phyloP scores from a whole-genome alignment of 2,113 vertebrate genomes.

The Albula goreensis region DNA sequence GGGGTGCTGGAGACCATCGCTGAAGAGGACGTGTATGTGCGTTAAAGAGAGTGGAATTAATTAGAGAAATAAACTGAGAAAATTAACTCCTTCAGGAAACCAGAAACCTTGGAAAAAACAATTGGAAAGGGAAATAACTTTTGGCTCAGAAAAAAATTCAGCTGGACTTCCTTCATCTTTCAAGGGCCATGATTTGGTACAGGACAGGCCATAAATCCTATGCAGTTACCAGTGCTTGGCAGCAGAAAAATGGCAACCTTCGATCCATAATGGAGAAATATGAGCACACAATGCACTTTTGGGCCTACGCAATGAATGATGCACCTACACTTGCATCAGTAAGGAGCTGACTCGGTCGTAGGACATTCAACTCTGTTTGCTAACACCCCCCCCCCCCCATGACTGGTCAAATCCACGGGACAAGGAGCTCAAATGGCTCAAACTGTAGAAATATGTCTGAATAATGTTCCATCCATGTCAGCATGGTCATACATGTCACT shows the following conservation, averaged over 20 bases:
- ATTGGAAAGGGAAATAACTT: background rate
- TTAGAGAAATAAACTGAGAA: too few relatives aligned
- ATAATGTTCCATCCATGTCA: background rate
- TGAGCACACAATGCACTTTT: background rate
- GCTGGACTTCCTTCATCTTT: background rate
- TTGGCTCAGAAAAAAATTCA: background rate
- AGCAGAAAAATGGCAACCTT: background rate
- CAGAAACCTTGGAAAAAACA: background rate
- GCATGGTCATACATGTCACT: too few relatives aligned
- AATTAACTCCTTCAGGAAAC: too few relatives aligned
- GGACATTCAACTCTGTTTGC: background rate
- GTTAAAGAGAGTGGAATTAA: too few relatives aligned
- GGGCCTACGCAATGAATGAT: background rate
- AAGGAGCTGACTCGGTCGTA: background rate
- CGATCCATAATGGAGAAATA: background rate
- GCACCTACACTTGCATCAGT: background rate
- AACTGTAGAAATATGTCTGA: background rate
- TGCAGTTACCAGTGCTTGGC: background rate
- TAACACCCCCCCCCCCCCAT: background rate
- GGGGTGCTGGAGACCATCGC: too few relatives aligned
- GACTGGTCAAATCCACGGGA: background rate
- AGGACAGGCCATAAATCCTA: background rate
- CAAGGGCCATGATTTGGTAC: background rate
- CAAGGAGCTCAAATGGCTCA: background rate
- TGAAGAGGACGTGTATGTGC: too few relatives aligned